phyloP scores from a whole-genome alignment of 2,113 vertebrate genomes.

The Monarcha castaneiventris region DNA sequence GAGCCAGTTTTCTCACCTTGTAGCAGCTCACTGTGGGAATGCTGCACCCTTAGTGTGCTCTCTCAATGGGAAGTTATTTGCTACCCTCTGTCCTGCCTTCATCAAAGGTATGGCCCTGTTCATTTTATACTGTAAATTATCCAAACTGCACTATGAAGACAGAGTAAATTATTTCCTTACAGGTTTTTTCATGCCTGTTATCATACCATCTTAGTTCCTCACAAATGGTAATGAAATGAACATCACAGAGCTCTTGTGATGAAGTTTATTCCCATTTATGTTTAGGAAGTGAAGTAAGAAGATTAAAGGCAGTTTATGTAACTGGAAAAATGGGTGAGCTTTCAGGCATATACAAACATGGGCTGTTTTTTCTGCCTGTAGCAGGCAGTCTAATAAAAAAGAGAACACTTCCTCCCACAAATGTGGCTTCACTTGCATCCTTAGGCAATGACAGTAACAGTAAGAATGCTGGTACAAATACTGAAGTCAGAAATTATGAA shows the following conservation, averaged over 20 bases:
- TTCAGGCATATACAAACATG: neutral
- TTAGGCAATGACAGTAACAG: neutral
- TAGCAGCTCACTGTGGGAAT: neutral
- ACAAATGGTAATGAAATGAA: slow-evolving; percentile 18
- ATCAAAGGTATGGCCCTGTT: neutral
- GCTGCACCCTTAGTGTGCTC: neutral
- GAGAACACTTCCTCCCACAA: neutral
- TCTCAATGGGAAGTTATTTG: neutral
- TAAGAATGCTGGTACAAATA: neutral
- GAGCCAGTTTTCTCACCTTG: neutral
- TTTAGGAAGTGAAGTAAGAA: slow-evolving; percentile 4
- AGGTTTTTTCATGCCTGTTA: neutral
- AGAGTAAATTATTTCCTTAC: neutral
- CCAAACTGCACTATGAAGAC: neutral
- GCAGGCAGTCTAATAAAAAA: neutral
- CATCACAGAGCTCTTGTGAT: slow-evolving; percentile 1
- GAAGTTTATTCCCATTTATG: slow-evolving; percentile 13
- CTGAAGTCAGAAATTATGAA: neutral
- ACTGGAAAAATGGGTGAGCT: neutral
- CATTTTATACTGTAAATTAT: neutral
- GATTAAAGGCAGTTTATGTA: slow-evolving; percentile 21
- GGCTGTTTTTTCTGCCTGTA: neutral
- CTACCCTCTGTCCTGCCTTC: neutral
- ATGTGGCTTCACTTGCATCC: neutral
- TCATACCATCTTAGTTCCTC: neutral